phyloP scores from a whole-genome alignment of 2,888 invertebrate genomes.

The Galerucella calmariensis region DNA sequence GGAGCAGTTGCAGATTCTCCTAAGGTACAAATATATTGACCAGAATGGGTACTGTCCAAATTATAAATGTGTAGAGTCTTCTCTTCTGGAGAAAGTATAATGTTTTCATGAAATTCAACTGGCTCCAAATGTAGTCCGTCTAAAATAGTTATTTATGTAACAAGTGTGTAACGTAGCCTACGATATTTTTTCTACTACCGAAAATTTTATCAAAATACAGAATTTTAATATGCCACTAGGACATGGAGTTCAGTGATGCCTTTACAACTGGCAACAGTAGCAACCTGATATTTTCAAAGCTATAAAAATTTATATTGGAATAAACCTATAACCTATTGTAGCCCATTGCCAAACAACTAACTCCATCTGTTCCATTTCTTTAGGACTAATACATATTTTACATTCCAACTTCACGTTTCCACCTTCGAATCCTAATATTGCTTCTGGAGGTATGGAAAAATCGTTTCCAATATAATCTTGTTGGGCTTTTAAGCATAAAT shows the following conservation, averaged over 20 bases:
- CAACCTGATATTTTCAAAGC: too few relatives aligned
- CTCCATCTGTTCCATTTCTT: constrained; percentile 58
- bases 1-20: constrained; percentile 64
- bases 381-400: constrained; percentile 69
- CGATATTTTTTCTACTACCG: too few relatives aligned
- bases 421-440: constrained; percentile 65
- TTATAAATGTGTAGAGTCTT: constrained; percentile 68
- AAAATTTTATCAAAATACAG: too few relatives aligned
- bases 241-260: too few relatives aligned
- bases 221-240: too few relatives aligned
- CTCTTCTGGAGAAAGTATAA: constrained; percentile 63
- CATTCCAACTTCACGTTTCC: constrained; percentile 64
- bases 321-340: constrained; percentile 23
- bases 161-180: too few relatives aligned
- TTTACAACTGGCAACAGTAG: too few relatives aligned
- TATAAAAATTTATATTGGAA: too few relatives aligned
- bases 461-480: constrained; percentile 59
- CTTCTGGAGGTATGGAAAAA: constrained; percentile 60
- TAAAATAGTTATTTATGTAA: too few relatives aligned
- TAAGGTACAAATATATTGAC: constrained; percentile 70
- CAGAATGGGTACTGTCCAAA: constrained; percentile 65
- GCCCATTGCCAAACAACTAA: constrained; percentile 67
- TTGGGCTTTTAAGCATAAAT: constrained; percentile 65
- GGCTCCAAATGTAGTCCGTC: constrained; percentile 53
- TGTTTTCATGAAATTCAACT: constrained; percentile 64